Base-by-base conservation (phyloP, 2,888 invertebrate genomes). In the Rotaria socialis region DNA sequence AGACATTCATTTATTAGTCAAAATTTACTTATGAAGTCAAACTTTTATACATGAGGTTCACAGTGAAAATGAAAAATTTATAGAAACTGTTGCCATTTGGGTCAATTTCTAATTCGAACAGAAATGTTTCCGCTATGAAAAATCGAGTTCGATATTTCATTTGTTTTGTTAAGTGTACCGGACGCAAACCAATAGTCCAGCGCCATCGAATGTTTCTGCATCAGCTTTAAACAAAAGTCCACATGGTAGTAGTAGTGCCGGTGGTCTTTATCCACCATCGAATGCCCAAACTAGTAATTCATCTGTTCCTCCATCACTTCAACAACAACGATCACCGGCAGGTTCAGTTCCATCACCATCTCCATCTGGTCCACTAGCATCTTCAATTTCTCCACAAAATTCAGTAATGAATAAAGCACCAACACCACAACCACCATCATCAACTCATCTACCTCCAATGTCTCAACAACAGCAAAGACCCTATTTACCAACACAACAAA, bases 341-440 rank as follows among this genome's bases (percentile, higher is more conserved):
- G 14, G 27, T 35, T 67, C 67, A 1, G 67, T 27, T 27, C 67
- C 67, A 27, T 67, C 67, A 67, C 67, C 67, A 27, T 67, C 67
- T 4, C 67, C 67, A 14, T 67, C 67, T 16, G 27, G 67, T 27
- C 27, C 67, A 16, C 35, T 67, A 16, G 35, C 27, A 27, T 67
- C 67, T 16, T 67, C 67, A 16, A 52, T 52, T 52, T 52, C 67
- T 35, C 67, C 67, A 16, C 67, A 67, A 67, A 67, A 67, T 35
- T 6, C 67, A 67, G 67, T 67, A 35, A 67, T 67, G 67, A 67
- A 67, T 27, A 67, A 67, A 27, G 35, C 67, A 27, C 67, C 67
- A 67, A 67, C 67, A 27, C 67, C 67, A 35, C 67, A 67, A 67
- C 67, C 67, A 67, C 8, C 67, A 67, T 67, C 67, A 67, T 67